A percentile compares a stretch with the other conserved stretches of the same genome.
phyloP scores from a whole-genome alignment of 1,140 invertebrate species.

The Uloborus diversus region DNA sequence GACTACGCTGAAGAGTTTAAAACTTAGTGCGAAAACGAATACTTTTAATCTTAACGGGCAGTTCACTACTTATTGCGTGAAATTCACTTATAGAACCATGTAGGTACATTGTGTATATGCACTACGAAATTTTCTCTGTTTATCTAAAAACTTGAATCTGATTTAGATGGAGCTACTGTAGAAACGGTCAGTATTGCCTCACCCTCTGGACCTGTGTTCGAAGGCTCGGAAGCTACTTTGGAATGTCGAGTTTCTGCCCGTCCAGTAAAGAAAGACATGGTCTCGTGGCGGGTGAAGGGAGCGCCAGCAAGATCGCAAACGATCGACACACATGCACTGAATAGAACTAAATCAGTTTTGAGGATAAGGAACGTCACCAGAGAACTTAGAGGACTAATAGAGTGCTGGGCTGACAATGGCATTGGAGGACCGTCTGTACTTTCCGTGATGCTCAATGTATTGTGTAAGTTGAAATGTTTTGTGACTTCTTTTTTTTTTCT shows the following conservation, averaged over 20 bases:
- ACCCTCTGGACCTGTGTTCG: slow-evolving; percentile 39
- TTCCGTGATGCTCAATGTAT: slow-evolving; percentile 30
- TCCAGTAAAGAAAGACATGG: slow-evolving; percentile 82
- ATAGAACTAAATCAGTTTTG: slow-evolving; percentile 38
- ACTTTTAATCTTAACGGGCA: too few species aligned
- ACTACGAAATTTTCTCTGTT: slow-evolving; percentile 24
- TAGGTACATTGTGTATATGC: too few species aligned
- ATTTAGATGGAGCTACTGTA: slow-evolving; percentile 36
- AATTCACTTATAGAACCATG: too few species aligned
- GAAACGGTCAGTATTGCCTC: slow-evolving; percentile 36
- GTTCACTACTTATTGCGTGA: too few species aligned
- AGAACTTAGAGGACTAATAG: slow-evolving; percentile 88
- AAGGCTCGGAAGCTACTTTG: slow-evolving; percentile 81
- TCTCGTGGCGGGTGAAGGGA: slow-evolving; percentile 76
- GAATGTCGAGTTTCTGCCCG: slow-evolving; percentile 89
- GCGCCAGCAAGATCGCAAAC: not conserved
- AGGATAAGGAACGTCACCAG: slow-evolving; percentile 72
- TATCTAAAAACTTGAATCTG: too few species aligned
- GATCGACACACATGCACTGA: not conserved
- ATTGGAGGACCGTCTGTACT: slow-evolving; percentile 71
- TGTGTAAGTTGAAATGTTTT: too few species aligned
- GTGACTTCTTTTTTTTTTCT: too few species aligned
- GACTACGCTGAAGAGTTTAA: too few species aligned
- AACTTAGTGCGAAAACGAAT: too few species aligned
- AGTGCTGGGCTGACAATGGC: slow-evolving; percentile 92